Base-by-base conservation (phyloP, 2,113 vertebrate species). In the Rhynchomys soricoides region DNA sequence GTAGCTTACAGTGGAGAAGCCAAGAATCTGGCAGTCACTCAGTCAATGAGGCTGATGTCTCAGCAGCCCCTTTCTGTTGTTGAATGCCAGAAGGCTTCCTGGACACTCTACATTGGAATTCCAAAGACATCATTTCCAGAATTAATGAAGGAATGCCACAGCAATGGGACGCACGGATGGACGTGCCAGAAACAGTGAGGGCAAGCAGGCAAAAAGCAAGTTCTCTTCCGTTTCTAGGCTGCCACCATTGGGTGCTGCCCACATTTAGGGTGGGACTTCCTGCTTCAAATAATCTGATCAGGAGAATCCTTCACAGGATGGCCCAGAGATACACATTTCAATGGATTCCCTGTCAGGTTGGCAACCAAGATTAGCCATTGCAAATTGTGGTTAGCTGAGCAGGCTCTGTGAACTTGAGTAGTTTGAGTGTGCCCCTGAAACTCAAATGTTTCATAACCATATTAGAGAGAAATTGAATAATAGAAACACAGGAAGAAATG, bases 401-500 rank as follows among this genome's bases (percentile, higher is more conserved):
- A 68, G 64, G 29, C 29, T 68, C 64, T 15, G 29, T 90, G 75
- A 93, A 9, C 10, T 92, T 79, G 37, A 45, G 70, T 90, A 62
- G 16, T 87, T 78, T 91, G 66, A 88, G 7, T 91, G 26, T 82
- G 4, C 10, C 19, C 55, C 90, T 88, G 50, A 29, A 29, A 77
- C 78, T 22, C 26, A 81, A 74, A 88, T 7, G 75, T 89, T 91
- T 95, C 1, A 40, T 86, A 90, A 86, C 70, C 31, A 10, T 79
- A 48, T 68, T 77, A 86, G 57, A 73, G 17, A 94, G 64, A 89
- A 48, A 89, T 52, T 48, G 24, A 93, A 74, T 83, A 59, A 50
- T 82, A 74, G 31, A 91, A 13, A 64, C 93, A 66, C 57, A 89
- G 50, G 91, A 95, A 73, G 37, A 24, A 90, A 22, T 66, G 71